A percentile compares a stretch with the other conserved stretches of the same genome.
Evolutionary conservation across 2,113 vertebrate species (phyloP).

Genomic region (Rhinolophus ferrumequinum): DNA sequence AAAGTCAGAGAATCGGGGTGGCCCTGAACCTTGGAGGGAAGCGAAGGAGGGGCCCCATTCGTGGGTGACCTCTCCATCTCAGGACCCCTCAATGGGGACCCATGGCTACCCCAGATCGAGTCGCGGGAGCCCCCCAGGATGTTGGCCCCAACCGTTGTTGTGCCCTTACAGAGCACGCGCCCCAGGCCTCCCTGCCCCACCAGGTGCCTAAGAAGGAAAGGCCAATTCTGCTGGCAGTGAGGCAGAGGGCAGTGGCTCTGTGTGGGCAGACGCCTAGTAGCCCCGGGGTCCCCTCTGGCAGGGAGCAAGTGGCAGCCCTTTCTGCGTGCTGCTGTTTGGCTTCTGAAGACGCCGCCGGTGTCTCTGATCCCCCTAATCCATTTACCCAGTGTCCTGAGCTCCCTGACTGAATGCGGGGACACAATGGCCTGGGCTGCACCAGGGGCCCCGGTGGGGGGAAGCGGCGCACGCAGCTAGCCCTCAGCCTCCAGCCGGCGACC

Average conservation of each 20-base stretch:
- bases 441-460: background rate
- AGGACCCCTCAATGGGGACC: fast-evolving
- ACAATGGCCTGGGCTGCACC: conserved; percentile 85
- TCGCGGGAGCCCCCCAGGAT: background rate
- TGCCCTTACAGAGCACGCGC: fast-evolving
- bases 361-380: conserved; percentile 91
- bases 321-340: conserved; percentile 87
- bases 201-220: background rate
- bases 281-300: conserved; percentile 87
- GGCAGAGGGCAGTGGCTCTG: conserved; percentile 84
- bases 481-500: fast-evolving
- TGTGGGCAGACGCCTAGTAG: conserved; percentile 89
- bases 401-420: conserved; percentile 83
- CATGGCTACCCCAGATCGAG: fast-evolving
- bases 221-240: background rate
- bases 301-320: conserved; percentile 74
- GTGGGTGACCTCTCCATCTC: no score
- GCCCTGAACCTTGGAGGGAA: fast-evolving
- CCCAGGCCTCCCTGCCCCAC: fast-evolving
- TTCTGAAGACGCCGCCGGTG: conserved; percentile 88
- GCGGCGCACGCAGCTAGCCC: background rate
- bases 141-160: fast-evolving
- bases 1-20: background rate
- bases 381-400: conserved; percentile 90
- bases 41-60: fast-evolving